Conservation (phyloP, 2,113 vertebrate species). For the Tragelaphus buxtoni region DNA sequence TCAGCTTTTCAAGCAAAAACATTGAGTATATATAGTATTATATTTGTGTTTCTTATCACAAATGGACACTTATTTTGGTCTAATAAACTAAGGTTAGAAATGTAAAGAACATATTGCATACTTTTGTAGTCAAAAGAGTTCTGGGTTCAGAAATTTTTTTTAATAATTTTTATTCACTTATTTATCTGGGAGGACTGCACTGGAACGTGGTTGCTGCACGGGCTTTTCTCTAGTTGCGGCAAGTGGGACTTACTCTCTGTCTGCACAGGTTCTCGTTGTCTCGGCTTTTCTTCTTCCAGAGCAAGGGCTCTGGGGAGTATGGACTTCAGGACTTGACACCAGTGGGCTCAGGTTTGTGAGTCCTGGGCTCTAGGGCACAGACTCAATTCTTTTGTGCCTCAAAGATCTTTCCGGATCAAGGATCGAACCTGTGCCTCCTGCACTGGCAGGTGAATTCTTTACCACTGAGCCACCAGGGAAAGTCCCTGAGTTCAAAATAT, state of each 20-base stretch:
- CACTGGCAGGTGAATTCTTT: background rate
- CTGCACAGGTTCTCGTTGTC: background rate
- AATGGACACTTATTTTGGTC: background rate
- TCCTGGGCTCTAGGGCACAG: background rate
- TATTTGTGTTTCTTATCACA: background rate
- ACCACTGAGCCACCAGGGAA: background rate
- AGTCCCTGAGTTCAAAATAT: background rate
- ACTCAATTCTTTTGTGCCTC: background rate
- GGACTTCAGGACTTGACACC: fast-evolving
- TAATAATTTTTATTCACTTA: background rate
- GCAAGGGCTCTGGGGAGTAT: background rate
- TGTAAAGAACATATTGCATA: background rate
- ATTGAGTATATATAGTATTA: background rate
- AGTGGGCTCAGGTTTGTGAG: background rate
- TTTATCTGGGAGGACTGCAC: background rate
- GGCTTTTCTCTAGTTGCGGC: background rate
- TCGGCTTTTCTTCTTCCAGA: background rate
- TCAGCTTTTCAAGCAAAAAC: background rate
- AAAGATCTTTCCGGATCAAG: fast-evolving
- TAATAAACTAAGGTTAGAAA: background rate
- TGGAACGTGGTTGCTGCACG: too few species aligned
- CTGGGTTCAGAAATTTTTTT: background rate
- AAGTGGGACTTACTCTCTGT: background rate
- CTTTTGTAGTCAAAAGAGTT: background rate
- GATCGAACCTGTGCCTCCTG: background rate